Evolutionary conservation across 2,113 vertebrate genomes (phyloP), one percentile per base, ranked within the genome.

Genomic region (Candoia aspera): DNA sequence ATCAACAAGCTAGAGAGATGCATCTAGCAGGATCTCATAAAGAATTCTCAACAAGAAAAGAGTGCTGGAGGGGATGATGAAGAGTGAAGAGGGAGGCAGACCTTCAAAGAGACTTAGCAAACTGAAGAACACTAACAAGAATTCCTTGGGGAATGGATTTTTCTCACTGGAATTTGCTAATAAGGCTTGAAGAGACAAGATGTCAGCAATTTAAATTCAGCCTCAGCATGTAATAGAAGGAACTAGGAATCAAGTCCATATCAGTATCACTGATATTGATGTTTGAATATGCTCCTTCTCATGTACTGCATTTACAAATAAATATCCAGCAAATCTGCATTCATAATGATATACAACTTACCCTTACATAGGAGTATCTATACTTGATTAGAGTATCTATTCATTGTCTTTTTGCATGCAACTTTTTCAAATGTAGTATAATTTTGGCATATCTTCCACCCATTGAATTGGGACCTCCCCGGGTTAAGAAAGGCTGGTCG

Each of bases 71-170:
- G 53, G 13, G 68, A 58, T 46, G 19, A 37, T 6, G 10, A 33
- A 24, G 86, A 59, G 3, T 12, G 8, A 33, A 33, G 62, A 60
- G 54, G 54, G n/a, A 90, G 33, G 2, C 53, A 57, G 42, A 9
- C 64, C 58, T 24, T 91, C 90, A 60, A 85, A 90, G 90, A 57
- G 26, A 84, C 83, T 53, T 91, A 84, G 26, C 26, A 85, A 53
- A 13, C 29, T 84, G 33, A n/a, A 60, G 57, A 85, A 84, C 6
- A 29, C 13, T 12, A 85, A 49, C 58, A 53, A 4, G 42, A 46
- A 62, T n/a, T 58, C 83, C 37, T 84, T 59, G 4, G 42, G 55
- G 24, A 59, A 29, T 23, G 17, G 42, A 62, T 2, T 42, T 79
- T 79, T 53, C 49, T 55, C 89, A n/a, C n/a, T 2, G 0, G 0